Conservation (phyloP, 1,140 invertebrate genomes). For the Triops longicaudatus region DNA sequence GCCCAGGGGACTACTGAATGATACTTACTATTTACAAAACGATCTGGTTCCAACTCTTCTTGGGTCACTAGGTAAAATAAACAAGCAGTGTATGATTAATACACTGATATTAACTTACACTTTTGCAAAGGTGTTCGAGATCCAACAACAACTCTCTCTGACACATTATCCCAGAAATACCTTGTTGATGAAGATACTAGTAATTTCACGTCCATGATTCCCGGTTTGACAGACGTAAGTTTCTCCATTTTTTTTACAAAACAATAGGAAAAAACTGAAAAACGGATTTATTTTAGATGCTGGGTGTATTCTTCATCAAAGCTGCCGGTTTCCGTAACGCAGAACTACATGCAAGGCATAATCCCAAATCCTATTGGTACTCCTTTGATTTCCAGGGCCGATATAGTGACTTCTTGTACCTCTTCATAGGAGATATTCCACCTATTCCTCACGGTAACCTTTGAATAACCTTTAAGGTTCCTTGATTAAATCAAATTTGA, state of each 20-base stretch:
- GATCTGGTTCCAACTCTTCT: slow-evolving; percentile 25
- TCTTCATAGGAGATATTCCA: slow-evolving; percentile 9
- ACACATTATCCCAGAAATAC: slow-evolving; percentile 23
- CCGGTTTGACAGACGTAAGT: slow-evolving; percentile 29
- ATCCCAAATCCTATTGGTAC: slow-evolving; percentile 25
- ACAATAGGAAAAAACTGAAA: no score
- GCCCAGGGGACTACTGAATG: slow-evolving; percentile 6
- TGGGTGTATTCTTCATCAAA: slow-evolving; percentile 24
- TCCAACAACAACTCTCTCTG: slow-evolving; percentile 16
- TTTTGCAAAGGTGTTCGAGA: slow-evolving; percentile 13
- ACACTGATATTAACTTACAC: background rate
- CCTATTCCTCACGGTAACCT: slow-evolving; percentile 21
- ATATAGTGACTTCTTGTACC: background rate
- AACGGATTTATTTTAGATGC: slow-evolving; percentile 22
- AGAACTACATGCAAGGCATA: slow-evolving; percentile 19
- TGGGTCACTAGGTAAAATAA: slow-evolving; percentile 20
- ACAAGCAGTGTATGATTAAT: no score
- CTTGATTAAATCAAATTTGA: no score
- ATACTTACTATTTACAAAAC: slow-evolving; percentile 21
- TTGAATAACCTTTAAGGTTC: background rate
- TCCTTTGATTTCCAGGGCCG: slow-evolving; percentile 26
- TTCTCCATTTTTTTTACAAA: no score
- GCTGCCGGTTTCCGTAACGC: slow-evolving; percentile 17
- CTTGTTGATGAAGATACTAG: slow-evolving; percentile 21
- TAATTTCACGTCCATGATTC: slow-evolving; percentile 27